Conservation (phyloP, 2,888 invertebrate species). For the Lochmaea capreae region DNA sequence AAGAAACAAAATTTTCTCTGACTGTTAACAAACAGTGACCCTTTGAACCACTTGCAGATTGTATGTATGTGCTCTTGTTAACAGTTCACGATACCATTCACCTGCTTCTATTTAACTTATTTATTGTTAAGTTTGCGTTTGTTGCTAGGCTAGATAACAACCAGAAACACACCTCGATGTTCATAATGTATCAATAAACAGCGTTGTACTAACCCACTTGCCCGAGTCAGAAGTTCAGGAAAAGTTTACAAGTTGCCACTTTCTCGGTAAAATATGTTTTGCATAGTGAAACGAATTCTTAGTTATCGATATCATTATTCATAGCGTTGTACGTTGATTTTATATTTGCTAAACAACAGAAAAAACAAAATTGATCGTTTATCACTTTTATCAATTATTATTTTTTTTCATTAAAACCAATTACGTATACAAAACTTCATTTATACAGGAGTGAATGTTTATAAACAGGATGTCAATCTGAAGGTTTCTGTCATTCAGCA, state of each 20-base stretch:
- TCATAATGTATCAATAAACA: slow-evolving; percentile 8
- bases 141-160: slow-evolving; percentile 21
- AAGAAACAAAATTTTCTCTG: neutral
- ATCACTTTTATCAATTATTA: too few species aligned
- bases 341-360: too few species aligned
- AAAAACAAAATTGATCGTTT: too few species aligned
- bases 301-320: too few species aligned
- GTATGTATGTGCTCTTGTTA: slow-evolving; percentile 3
- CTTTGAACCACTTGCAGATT: slow-evolving; percentile 11
- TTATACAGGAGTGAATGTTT: too few species aligned
- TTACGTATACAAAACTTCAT: too few species aligned
- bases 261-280: neutral
- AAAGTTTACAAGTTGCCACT: neutral
- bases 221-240: neutral
- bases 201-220: slow-evolving; percentile 3
- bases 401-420: too few species aligned
- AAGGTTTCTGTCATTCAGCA: too few species aligned
- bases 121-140: slow-evolving; percentile 16
- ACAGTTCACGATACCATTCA: slow-evolving; percentile 20
- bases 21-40: neutral
- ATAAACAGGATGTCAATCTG: too few species aligned
- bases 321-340: too few species aligned
- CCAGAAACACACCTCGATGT: slow-evolving; percentile 21
- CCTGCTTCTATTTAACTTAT: slow-evolving; percentile 23
- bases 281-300: too few species aligned